Conservation (phyloP, 2,797 vertebrate species). For the Cossypha caffra region DNA sequence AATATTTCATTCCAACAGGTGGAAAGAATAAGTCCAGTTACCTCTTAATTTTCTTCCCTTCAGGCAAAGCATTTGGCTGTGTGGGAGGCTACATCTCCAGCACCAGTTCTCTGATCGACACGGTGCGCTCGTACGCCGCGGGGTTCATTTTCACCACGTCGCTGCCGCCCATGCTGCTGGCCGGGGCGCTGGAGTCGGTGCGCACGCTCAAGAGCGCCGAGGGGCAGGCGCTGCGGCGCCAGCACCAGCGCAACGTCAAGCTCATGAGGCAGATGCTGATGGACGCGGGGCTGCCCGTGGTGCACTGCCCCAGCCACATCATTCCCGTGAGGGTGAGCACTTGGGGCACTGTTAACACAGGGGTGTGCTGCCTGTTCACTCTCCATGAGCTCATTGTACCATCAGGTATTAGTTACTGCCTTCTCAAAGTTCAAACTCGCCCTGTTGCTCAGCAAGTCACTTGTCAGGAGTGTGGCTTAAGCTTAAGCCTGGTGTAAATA, state of each 20-base stretch:
- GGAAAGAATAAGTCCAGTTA: neutral
- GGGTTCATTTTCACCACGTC: constrained; percentile 88
- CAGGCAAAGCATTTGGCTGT: constrained; percentile 85
- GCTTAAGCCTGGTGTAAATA: neutral
- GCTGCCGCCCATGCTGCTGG: constrained; percentile 93
- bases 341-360: rapidly evolving
- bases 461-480: neutral
- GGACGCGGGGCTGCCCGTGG: constrained; percentile 93
- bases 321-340: constrained; percentile 89
- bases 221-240: constrained; percentile 85
- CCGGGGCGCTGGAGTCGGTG: constrained; percentile 89
- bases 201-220: constrained; percentile 88
- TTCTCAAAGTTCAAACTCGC: neutral
- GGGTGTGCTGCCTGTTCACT: rapidly evolving
- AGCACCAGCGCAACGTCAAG: constrained; percentile 95
- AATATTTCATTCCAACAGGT: neutral
- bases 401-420: neutral
- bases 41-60: neutral
- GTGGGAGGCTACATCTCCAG: constrained; percentile 86
- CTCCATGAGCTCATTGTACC: rapidly evolving
- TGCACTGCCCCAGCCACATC: constrained; percentile 97
- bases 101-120: constrained; percentile 79
- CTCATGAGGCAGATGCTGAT: constrained; percentile 95
- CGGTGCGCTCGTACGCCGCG: constrained; percentile 81
- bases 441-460: neutral